Evolutionary conservation across 2,113 vertebrate species (phyloP).

Genomic region (Crotophaga sulcirostris): DNA sequence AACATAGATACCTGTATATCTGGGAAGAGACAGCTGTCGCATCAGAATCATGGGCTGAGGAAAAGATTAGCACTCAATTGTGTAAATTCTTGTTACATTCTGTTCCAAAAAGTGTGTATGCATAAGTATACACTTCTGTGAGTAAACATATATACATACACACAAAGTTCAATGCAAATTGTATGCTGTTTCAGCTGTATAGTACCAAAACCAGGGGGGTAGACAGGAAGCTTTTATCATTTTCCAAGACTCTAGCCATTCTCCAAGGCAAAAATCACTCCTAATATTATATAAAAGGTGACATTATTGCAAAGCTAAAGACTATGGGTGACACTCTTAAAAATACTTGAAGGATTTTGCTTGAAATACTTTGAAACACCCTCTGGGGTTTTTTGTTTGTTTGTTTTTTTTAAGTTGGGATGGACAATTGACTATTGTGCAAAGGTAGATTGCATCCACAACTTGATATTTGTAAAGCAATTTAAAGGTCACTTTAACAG

Average conservation of each 20-base stretch:
- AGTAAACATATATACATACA: fast-evolving
- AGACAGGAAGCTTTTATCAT: neutral
- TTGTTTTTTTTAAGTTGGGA: slow-evolving; percentile 12
- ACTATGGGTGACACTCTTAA: neutral
- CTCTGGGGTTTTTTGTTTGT: neutral
- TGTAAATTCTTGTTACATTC: neutral
- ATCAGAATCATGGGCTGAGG: neutral
- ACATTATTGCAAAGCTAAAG: neutral
- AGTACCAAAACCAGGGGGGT: neutral
- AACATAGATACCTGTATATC: neutral
- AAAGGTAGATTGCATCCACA: slow-evolving; percentile 14
- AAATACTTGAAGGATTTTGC: neutral
- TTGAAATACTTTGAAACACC: slow-evolving; percentile 22
- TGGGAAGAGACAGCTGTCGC: neutral
- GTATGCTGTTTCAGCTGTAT: neutral
- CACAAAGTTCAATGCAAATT: neutral
- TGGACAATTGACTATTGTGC: slow-evolving; percentile 24
- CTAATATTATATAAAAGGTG: neutral
- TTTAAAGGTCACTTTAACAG: slow-evolving; percentile 58
- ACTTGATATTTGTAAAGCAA: slow-evolving; percentile 23
- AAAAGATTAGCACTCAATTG: neutral
- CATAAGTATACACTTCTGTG: neutral
- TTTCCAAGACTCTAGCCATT: neutral
- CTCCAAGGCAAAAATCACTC: neutral
- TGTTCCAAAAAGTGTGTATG: neutral